Conservation (phyloP, 2,888 invertebrate species). For the Epiblema foenella region DNA sequence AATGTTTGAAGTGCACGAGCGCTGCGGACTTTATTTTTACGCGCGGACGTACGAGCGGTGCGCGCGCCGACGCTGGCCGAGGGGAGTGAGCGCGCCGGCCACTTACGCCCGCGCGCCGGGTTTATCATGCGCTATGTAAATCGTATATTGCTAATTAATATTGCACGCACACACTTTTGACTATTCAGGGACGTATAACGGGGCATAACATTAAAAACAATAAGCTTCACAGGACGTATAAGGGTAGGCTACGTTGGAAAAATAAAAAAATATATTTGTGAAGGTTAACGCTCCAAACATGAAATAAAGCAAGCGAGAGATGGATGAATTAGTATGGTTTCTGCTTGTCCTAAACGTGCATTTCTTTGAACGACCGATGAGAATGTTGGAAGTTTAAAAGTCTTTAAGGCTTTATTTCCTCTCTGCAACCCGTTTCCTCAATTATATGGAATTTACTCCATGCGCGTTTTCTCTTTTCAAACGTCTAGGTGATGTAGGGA, state of each 20-base stretch:
- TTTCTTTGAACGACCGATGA: slow-evolving; percentile 28
- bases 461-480: slow-evolving; percentile 26
- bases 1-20: slow-evolving; percentile 81
- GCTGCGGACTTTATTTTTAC: slow-evolving; percentile 83
- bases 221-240: slow-evolving; percentile 60
- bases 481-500: not conserved
- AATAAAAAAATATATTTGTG: slow-evolving; percentile 52
- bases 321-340: slow-evolving; percentile 9
- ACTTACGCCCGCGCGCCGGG: slow-evolving; percentile 64
- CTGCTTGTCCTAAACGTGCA: slow-evolving; percentile 11
- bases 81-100: slow-evolving; percentile 70
- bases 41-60: slow-evolving; percentile 79
- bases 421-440: slow-evolving; percentile 30
- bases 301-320: slow-evolving; percentile 23
- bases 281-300: slow-evolving; percentile 42
- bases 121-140: slow-evolving; percentile 76
- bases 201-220: slow-evolving; percentile 71
- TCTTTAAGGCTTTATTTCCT: slow-evolving; percentile 39
- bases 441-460: slow-evolving; percentile 37
- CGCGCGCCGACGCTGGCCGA: slow-evolving; percentile 69
- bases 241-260: slow-evolving; percentile 60
- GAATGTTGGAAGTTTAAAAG: slow-evolving; percentile 15
- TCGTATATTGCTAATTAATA: slow-evolving; percentile 77
- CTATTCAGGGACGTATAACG: slow-evolving; percentile 78
- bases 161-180: slow-evolving; percentile 70